Conservation (phyloP, 2,888 invertebrate species). For the Aleiodes alternator region DNA sequence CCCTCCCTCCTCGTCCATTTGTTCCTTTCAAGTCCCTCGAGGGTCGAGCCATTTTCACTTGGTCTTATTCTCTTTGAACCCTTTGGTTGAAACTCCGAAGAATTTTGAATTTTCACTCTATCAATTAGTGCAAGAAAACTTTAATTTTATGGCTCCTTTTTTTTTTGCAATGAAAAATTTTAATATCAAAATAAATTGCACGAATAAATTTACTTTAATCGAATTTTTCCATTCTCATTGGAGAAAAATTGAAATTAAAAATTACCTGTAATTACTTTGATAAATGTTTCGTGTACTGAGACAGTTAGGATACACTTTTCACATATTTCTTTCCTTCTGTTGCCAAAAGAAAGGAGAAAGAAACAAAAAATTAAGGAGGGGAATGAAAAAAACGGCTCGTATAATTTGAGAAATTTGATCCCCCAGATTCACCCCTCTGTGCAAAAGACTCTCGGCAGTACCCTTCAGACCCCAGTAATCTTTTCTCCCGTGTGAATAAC, state of each 20-base stretch:
- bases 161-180: too few species aligned
- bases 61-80: conserved; percentile 22
- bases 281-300: conserved; percentile 12
- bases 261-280: conserved; percentile 9
- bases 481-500: conserved; percentile 52
- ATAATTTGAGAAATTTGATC: conserved; percentile 50
- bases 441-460: conserved; percentile 39
- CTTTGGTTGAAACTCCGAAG: conserved; percentile 15
- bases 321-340: conserved; percentile 45
- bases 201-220: too few species aligned
- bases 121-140: conserved; percentile 35
- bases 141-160: neutral
- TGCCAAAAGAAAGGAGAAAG: neutral
- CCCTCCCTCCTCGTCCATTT: neutral
- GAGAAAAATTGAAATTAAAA: conserved; percentile 27
- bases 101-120: conserved; percentile 21
- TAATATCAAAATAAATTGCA: too few species aligned
- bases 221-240: neutral
- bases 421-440: conserved; percentile 38
- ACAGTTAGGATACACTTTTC: conserved; percentile 17
- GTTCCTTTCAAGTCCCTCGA: conserved; percentile 13
- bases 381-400: conserved; percentile 39
- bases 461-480: conserved; percentile 36
- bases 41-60: neutral
- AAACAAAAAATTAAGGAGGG: conserved; percentile 18